These are phyloP conservation scores for Trichopria drosophilae DNA, from an alignment of 2,888 invertebrate genomes.

Conservation along the genomic window DNA sequence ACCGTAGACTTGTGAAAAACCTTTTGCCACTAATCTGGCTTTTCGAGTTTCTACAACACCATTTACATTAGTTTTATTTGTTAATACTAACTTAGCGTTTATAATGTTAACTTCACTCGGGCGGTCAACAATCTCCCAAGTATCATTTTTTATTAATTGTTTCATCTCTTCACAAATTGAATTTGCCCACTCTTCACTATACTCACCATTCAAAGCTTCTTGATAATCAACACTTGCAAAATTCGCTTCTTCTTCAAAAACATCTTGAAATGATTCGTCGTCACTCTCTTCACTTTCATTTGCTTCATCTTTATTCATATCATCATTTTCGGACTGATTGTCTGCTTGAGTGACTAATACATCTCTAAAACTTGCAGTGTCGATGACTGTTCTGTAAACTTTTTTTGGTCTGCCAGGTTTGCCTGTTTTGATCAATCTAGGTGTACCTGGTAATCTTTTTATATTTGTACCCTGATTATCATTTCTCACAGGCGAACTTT, in stretches of 20 bases:
- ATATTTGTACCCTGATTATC: neutral
- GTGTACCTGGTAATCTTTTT: neutral
- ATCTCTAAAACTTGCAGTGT: neutral
- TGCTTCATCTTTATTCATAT: neutral
- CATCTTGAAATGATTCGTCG: neutral
- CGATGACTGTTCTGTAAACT: neutral
- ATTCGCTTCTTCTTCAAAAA: conserved; percentile 1
- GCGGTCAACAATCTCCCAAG: conserved; percentile 1
- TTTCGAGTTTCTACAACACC: conserved; percentile 6
- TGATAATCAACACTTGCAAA: conserved; percentile 1
- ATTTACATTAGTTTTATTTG: neutral
- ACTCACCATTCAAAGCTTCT: neutral
- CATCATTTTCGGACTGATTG: neutral
- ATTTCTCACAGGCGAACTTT: neutral
- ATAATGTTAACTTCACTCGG: conserved; percentile 4
- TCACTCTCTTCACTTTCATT: neutral
- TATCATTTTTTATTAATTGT: conserved; percentile 5
- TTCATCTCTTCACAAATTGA: conserved; percentile 2
- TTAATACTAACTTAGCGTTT: conserved; percentile 6
- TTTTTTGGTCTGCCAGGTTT: conserved; percentile 5
- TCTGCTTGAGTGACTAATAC: neutral
- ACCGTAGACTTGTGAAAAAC: conserved; percentile 2
- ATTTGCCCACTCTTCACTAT: neutral
- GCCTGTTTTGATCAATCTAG: conserved; percentile 9
- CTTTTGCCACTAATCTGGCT: conserved; percentile 11